Base-by-base conservation (phyloP, 2,113 vertebrate species). In the Odontophorus gujanensis region DNA sequence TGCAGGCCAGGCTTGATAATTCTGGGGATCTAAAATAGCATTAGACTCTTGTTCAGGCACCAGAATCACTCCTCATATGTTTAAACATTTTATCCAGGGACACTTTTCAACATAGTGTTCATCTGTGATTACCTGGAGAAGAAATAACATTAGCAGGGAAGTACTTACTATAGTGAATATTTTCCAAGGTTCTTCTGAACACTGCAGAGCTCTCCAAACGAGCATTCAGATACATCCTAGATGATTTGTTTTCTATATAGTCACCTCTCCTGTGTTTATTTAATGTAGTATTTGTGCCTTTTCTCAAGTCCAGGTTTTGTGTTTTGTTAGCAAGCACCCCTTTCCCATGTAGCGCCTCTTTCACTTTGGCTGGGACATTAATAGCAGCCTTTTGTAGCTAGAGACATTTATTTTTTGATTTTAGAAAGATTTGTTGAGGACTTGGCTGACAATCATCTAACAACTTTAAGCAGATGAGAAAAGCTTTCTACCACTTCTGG, bases 391-490 rank as follows among this genome's bases (percentile, higher is more conserved):
- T 51, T 82, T 93, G 65, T 74, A 90, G 51, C 59, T 51, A 45
- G n/a, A 89, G 80, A 43, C 57, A 80, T 84, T 22, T 76, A 15
- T 11, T 38, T 66, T 63, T 73, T 69, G 45, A 1, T 30, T 55
- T 80, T 57, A 3, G 0, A 48, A 75, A 79, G 40, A 69, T 38
- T 69, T 88, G 67, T 22, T 87, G 86, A 17, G 58, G 34, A 48
- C 36, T 65, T 93, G 42, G 20, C 74, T 74, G 59, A 89, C 92
- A 78, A 79, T 78, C 81, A 85, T 79, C 8, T 95, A 67, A 81
- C 1, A 0, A 59, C 67, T 90, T 92, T 34, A 67, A 89, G 63
- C 72, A 87, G 68, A 92, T 38, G 13, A 66, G 71, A 82, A 81
- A 74, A 50, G 43, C 43, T 91, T 87, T 92, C 85, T 92, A 73